phyloP scores from a whole-genome alignment of 1,140 invertebrate genomes.

The Sarcophaga bullata region DNA sequence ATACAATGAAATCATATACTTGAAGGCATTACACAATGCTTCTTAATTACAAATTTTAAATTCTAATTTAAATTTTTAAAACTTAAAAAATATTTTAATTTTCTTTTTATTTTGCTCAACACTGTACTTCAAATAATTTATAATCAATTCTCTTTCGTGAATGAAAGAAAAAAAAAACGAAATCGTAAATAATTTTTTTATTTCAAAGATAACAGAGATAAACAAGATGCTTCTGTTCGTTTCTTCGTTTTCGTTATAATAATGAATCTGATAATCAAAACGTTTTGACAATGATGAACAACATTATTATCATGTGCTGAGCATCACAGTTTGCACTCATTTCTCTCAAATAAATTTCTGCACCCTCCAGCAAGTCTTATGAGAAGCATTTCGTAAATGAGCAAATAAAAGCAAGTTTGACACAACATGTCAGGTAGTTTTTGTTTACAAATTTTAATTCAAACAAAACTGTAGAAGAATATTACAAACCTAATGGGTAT shows the following conservation, averaged over 20 bases:
- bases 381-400: too few relatives aligned
- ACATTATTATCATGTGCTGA: too few relatives aligned
- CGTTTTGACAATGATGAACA: too few relatives aligned
- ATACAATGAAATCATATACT: too few relatives aligned
- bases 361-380: too few relatives aligned
- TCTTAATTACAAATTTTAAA: too few relatives aligned
- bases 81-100: too few relatives aligned
- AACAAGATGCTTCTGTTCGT: background rate
- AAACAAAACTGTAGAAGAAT: background rate
- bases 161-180: too few relatives aligned
- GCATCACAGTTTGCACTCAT: too few relatives aligned
- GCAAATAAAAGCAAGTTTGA: background rate
- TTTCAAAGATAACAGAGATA: slow-evolving; percentile 16
- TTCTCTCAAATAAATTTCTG: too few relatives aligned
- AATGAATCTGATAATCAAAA: background rate
- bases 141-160: background rate
- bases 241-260: background rate
- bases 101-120: background rate
- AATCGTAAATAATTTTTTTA: background rate
- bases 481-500: background rate
- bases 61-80: too few relatives aligned
- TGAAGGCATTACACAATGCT: too few relatives aligned
- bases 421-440: background rate
- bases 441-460: background rate
- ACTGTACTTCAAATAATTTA: background rate